Percentiles rank a stretch among this genome's conserved stretches.
Evolutionary conservation across 2,113 vertebrate species (phyloP).

Genomic region (Haliaeetus leucogaster): DNA sequence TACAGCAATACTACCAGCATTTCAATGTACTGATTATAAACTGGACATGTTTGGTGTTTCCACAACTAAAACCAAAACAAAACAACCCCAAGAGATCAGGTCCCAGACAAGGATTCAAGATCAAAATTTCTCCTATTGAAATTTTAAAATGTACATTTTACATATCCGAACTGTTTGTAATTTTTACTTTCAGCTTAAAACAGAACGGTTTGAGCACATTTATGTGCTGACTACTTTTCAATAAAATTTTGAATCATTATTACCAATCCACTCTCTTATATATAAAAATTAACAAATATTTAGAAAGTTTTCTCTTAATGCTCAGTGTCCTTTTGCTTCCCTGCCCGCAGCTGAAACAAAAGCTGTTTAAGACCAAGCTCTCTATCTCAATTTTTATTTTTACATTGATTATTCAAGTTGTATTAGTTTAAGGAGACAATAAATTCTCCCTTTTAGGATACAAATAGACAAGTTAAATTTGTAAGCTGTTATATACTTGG

Average conservation of each 20-base stretch:
- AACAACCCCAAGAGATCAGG: conserved; percentile 70
- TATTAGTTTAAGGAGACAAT: conserved; percentile 35
- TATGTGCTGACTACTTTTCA: conserved; percentile 57
- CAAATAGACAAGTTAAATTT: conserved; percentile 53
- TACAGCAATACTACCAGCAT: conserved; percentile 91
- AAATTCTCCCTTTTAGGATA: conserved; percentile 46
- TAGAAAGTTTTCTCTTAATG: conserved; percentile 67
- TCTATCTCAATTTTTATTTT: conserved; percentile 28
- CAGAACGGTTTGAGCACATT: conserved; percentile 59
- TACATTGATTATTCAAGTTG: conserved; percentile 62
- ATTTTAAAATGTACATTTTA: conserved; percentile 59
- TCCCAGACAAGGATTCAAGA: conserved; percentile 82
- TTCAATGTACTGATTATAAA: conserved; percentile 84
- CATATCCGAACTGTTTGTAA: conserved; percentile 56
- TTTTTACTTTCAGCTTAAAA: conserved; percentile 67
- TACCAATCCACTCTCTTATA: conserved; percentile 70
- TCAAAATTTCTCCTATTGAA: conserved; percentile 67
- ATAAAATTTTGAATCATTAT: conserved; percentile 78
- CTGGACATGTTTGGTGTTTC: conserved; percentile 84
- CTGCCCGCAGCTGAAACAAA: conserved; percentile 82
- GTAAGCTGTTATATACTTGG: conserved; percentile 65
- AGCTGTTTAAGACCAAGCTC: conserved; percentile 73
- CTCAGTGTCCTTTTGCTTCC: conserved; percentile 77
- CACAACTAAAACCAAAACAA: conserved; percentile 76
- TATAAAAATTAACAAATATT: conserved; percentile 71